Evolutionary conservation across 1,140 invertebrate species (phyloP).

Genomic region (Atta colombica): DNA sequence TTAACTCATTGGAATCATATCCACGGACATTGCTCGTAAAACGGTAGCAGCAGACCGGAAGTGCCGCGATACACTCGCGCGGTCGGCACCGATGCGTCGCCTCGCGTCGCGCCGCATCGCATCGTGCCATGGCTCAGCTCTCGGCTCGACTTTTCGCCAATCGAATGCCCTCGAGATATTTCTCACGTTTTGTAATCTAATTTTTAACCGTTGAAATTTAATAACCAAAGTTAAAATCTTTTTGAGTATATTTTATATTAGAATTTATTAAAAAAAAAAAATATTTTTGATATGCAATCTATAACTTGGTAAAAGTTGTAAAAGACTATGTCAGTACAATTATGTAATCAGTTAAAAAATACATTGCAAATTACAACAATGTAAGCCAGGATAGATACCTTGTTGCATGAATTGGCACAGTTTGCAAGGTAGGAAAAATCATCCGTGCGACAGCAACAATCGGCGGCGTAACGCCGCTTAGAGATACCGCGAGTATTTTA

Average conservation of each 20-base stretch:
- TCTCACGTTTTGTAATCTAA: neutral
- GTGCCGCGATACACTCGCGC: slow-evolving; percentile 50
- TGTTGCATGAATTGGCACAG: neutral
- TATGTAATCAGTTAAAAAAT: neutral
- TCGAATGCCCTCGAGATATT: slow-evolving; percentile 15
- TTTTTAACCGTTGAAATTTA: neutral
- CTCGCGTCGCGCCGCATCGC: too few relatives aligned
- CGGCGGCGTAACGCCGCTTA: slow-evolving; percentile 60
- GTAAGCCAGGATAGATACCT: neutral
- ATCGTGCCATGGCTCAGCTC: neutral
- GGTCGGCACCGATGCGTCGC: neutral
- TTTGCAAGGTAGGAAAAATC: slow-evolving; percentile 58
- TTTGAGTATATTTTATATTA: neutral
- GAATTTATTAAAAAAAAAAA: neutral
- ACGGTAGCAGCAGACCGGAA: slow-evolving; percentile 53
- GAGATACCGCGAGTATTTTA: slow-evolving; percentile 68
- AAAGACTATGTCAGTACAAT: neutral
- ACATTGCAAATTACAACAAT: neutral
- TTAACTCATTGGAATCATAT: slow-evolving; percentile 74
- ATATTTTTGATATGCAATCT: neutral
- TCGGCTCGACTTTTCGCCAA: slow-evolving; percentile 6
- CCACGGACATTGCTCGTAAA: slow-evolving; percentile 51
- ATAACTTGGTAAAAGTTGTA: slow-evolving; percentile 25
- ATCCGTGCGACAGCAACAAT: slow-evolving; percentile 66
- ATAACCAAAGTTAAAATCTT: slow-evolving; percentile 1